Evolutionary conservation across 1,140 invertebrate genomes (phyloP).

Genomic region (Gerris buenoi): DNA sequence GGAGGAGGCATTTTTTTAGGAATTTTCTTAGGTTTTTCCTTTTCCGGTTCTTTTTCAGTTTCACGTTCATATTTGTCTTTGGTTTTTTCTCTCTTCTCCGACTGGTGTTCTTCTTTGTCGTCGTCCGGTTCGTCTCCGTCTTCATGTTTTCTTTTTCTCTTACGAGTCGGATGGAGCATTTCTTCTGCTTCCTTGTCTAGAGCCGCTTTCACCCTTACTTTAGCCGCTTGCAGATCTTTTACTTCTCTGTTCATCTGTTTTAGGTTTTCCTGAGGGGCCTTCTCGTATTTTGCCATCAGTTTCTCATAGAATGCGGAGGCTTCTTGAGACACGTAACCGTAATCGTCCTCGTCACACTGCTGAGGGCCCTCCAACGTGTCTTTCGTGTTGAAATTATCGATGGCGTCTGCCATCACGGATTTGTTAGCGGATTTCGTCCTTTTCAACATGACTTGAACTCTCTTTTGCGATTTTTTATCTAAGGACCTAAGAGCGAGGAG

Average conservation of each 20-base stretch:
- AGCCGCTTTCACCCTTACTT: conserved; percentile 56
- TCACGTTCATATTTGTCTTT: conserved; percentile 5
- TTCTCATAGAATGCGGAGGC: conserved; percentile 64
- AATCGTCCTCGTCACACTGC: conserved; percentile 81
- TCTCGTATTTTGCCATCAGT: conserved; percentile 67
- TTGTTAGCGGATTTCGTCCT: conserved; percentile 78
- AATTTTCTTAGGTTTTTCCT: conserved; percentile 35
- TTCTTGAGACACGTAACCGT: conserved; percentile 70
- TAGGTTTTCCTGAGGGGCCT: conserved; percentile 43
- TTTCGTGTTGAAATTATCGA: conserved; percentile 57
- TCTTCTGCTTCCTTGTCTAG: conserved; percentile 54
- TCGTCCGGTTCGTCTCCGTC: conserved; percentile 22
- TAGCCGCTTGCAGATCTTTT: conserved; percentile 44
- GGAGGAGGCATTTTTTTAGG: conserved; percentile 45
- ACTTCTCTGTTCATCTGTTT: conserved; percentile 30
- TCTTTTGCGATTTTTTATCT: conserved; percentile 39
- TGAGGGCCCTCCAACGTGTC: conserved; percentile 46
- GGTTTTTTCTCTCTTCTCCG: conserved; percentile 5
- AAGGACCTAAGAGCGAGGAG: conserved; percentile 55
- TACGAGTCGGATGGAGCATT: conserved; percentile 43
- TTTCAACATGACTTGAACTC: conserved; percentile 48
- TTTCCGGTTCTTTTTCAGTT: conserved; percentile 17
- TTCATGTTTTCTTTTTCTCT: conserved; percentile 42
- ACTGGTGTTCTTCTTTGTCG: not conserved
- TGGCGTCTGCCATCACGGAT: conserved; percentile 63